phyloP scores from a whole-genome alignment of 2,797 vertebrate genomes.

The Pangasius krempfi region DNA sequence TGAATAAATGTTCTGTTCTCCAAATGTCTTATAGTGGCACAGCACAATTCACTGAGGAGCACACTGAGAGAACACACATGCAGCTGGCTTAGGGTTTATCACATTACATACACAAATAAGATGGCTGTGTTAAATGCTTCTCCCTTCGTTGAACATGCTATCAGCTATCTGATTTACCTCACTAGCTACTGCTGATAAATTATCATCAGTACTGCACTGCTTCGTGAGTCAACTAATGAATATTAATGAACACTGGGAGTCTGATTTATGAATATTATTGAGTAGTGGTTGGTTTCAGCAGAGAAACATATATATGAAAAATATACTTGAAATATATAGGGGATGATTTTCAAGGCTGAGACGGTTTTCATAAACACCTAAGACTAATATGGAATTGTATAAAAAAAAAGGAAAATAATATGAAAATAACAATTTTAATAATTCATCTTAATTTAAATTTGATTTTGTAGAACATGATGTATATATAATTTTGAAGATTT shows the following conservation, averaged over 20 bases:
- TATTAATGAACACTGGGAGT: slow-evolving; percentile 4
- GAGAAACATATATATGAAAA: neutral
- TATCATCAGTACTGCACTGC: neutral
- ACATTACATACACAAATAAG: neutral
- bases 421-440: neutral
- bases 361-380: neutral
- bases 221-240: slow-evolving; percentile 13
- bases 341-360: neutral
- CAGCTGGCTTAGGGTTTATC: neutral
- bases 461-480: neutral
- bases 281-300: neutral
- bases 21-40: neutral
- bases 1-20: neutral
- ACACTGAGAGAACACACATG: neutral
- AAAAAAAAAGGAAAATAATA: neutral
- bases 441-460: neutral
- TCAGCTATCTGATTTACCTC: slow-evolving; percentile 9
- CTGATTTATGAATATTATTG: slow-evolving; percentile 10
- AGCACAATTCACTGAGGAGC: neutral
- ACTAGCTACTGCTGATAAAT: slow-evolving; percentile 19
- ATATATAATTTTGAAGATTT: neutral
- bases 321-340: neutral
- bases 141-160: neutral
- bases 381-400: neutral
- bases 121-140: neutral